Base-by-base conservation (phyloP, 2,888 invertebrate genomes). In the Polyommatus icarus region DNA sequence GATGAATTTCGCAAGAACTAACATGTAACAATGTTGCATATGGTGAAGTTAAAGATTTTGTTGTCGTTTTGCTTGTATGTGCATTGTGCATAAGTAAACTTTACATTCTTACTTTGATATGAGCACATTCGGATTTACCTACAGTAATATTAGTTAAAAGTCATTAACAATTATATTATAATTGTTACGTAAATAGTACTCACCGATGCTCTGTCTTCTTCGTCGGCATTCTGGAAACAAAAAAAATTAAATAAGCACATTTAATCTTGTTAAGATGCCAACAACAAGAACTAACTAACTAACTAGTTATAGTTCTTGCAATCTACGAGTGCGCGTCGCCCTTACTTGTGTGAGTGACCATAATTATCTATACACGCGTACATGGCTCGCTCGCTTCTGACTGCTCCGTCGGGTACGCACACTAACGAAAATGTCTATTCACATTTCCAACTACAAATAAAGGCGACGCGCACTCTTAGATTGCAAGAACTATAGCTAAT, bases 191-290 rank as follows among this genome's bases (percentile, higher is more conserved):
- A 61, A 61, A 61, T 61, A 24, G 24, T 89, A 96, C 96, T 96
- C 93, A 97, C 97, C 91, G 96, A 96, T 85, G 95, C 96, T 87
- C 96, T 94, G 89, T 97, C 97, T 88, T 97, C 97, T 86, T 97
- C 97, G 84, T 96, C 96, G 82, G 95, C 93, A 83, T 95, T 96
- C 96, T 96, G 95, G 84, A 94, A 95, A 88, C 90, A 91, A 83
- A 80, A 84, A 83, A 82, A 78, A n/a, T n/a, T n/a, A n/a, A 59
- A 15, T 36, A 54, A 72, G 7, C 7, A 18, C 57, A 24, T 40
- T 15, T 54, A 57, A 24, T 7, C 71, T 54, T 18, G 18, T 54
- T 54, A 4, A 18, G 15, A 5, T 59, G 8, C 20, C 59, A 20
- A 10, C 59, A 20, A 20, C 59, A 20, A n/a, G 59, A 20, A 20